Evolutionary conservation across 2,888 invertebrate genomes (phyloP), one percentile per base, ranked within the genome.

Genomic region (Heteromurus nitidus): DNA sequence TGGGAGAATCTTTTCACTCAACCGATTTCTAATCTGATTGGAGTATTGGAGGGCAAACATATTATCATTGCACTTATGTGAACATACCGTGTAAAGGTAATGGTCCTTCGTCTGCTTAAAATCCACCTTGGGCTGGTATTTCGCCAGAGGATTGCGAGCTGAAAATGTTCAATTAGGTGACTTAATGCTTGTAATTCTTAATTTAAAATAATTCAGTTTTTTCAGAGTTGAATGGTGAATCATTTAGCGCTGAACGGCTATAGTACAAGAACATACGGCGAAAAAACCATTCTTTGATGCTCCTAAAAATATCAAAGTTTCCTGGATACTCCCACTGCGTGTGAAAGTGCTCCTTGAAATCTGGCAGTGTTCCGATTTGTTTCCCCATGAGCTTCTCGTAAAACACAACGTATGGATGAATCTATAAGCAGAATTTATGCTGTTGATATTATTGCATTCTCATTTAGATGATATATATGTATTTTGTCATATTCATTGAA

Each of bases 391-490:
- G 44, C 3, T 42, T 0, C 13, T 72, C 9, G 30, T 79, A 70
- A 24, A 79, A 79, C 3, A 79, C 65, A 3, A 79, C 79, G 42
- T 72, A 72, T 0, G 70, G 79, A 24, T 79, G 79, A 1, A 69
- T 30, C 69, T 69, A 67, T n/a, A n/a, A n/a, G n/a, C n/a, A n/a
- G n/a, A n/a, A n/a, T n/a, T n/a, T n/a, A n/a, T n/a, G n/a, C n/a
- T n/a, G n/a, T n/a, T 55, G 24, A 55, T 55, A 22, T 5, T 11
- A 50, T 50, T 50, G 18, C 9, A n/a, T n/a, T n/a, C n/a, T n/a
- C n/a, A n/a, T n/a, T 50, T 11, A 50, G 18, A 22, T 11, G 55
- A 11, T 11, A 50, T 3, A 22, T 16, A 20, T 7, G 5, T 55
- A 22, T n/a, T n/a, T n/a, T n/a, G n/a, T n/a, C n/a, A n/a, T n/a